These are phyloP conservation scores for Strigamia crassipes DNA, from an alignment of 2,888 invertebrate genomes.

Conservation along the genomic window DNA sequence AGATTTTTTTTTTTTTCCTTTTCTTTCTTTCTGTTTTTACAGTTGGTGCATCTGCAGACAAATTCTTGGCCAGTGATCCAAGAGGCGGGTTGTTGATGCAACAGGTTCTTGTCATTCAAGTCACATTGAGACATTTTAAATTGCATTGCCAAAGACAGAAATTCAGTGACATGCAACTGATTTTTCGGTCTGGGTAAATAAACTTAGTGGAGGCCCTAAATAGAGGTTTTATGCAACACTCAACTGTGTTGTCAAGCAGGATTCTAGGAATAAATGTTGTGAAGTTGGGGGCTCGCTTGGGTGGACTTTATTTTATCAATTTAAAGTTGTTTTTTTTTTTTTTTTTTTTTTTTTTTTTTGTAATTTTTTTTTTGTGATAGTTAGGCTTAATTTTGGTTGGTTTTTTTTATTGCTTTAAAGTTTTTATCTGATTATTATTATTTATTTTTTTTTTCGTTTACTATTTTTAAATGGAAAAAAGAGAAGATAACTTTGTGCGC, in stretches of 20 bases:
- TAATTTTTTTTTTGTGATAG: too few relatives aligned
- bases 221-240: neutral
- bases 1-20: neutral
- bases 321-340: too few relatives aligned
- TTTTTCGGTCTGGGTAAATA: neutral
- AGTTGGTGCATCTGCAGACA: slow-evolving; percentile 10
- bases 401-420: neutral
- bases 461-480: slow-evolving; percentile 3
- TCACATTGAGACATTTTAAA: slow-evolving; percentile 15
- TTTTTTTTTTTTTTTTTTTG: too few relatives aligned
- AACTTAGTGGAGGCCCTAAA: neutral
- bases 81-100: neutral
- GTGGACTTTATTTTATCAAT: too few relatives aligned
- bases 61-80: slow-evolving; percentile 21
- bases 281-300: too few relatives aligned
- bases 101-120: slow-evolving; percentile 16
- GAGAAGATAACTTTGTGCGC: slow-evolving; percentile 1
- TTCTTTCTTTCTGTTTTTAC: neutral
- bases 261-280: neutral
- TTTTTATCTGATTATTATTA: neutral
- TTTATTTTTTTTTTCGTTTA: neutral
- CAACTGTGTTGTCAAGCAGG: neutral
- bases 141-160: neutral
- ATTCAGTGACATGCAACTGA: neutral
- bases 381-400: too few relatives aligned